A percentile compares a stretch with the other conserved stretches of the same genome.
These are phyloP conservation scores for Crambe crambe DNA, from an alignment of 37 sponge, comb jelly and placozoan species.

Conservation along the genomic window DNA sequence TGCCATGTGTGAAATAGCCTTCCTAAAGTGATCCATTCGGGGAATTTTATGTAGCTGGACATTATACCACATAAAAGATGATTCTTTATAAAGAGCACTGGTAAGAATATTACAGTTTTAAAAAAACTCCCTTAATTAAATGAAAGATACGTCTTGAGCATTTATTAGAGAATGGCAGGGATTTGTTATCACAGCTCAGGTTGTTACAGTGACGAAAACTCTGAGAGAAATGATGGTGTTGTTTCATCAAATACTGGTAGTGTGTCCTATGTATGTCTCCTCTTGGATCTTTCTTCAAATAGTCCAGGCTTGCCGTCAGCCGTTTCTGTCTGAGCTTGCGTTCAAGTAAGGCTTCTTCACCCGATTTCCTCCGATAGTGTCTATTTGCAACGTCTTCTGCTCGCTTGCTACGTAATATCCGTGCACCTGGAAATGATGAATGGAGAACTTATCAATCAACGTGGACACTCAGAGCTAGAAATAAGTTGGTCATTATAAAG, in stretches of 20 bases:
- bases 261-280: slow-evolving; percentile 36
- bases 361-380: slow-evolving; percentile 37
- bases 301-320: slow-evolving; percentile 39
- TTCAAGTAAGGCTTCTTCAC: slow-evolving; percentile 58
- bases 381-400: slow-evolving; percentile 43
- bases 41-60: no score
- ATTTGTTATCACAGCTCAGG: slow-evolving; percentile 18
- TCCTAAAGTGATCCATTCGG: no score
- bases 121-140: no score
- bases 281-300: slow-evolving; percentile 18
- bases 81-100: no score
- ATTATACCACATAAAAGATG: no score
- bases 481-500: no score
- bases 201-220: slow-evolving; percentile 8
- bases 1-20: no score
- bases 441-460: neutral
- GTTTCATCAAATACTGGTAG: slow-evolving; percentile 44
- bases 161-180: slow-evolving; percentile 32
- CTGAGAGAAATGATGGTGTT: slow-evolving; percentile 18
- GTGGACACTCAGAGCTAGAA: no score
- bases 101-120: no score
- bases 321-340: slow-evolving; percentile 40
- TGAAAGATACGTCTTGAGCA: slow-evolving; percentile 67
- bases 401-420: slow-evolving; percentile 22
- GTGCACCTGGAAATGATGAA: slow-evolving; percentile 7